Evolutionary conservation across 1,140 invertebrate species (phyloP).

Genomic region (Diabrotica undecimpunctata): DNA sequence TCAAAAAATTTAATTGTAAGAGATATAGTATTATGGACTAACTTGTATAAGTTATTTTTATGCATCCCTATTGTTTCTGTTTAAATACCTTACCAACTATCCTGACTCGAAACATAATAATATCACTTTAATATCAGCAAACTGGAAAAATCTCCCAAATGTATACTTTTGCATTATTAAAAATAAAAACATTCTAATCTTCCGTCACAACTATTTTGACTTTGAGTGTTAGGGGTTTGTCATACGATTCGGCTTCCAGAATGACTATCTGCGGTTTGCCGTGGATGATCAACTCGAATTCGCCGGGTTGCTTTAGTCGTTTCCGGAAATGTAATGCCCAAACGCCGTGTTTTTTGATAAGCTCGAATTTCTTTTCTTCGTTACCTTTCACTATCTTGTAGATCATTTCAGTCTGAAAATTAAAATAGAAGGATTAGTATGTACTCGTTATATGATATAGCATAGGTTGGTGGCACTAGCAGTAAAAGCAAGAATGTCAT

Average conservation of each 20-base stretch:
- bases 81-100: not conserved
- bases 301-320: slow-evolving; percentile 53
- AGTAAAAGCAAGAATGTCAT: not conserved
- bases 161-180: not conserved
- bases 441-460: not conserved
- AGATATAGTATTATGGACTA: too few relatives aligned
- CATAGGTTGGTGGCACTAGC: too few relatives aligned
- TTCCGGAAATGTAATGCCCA: slow-evolving; percentile 61
- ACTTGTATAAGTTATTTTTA: too few relatives aligned
- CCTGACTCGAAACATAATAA: not conserved
- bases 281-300: slow-evolving; percentile 58
- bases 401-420: slow-evolving; percentile 54
- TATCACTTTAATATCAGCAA: not conserved
- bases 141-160: not conserved
- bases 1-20: too few relatives aligned
- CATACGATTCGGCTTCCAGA: slow-evolving; percentile 46
- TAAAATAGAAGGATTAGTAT: not conserved
- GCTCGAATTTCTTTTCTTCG: slow-evolving; percentile 61
- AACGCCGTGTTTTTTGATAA: slow-evolving; percentile 60
- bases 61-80: not conserved
- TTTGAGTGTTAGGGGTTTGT: slow-evolving; percentile 55
- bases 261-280: slow-evolving; percentile 48
- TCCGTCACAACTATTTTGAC: slow-evolving; percentile 45
- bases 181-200: slow-evolving; percentile 3
- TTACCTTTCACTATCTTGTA: slow-evolving; percentile 66